Base-by-base conservation (phyloP, 2,888 invertebrate species). In the Macroteleia sp. region DNA sequence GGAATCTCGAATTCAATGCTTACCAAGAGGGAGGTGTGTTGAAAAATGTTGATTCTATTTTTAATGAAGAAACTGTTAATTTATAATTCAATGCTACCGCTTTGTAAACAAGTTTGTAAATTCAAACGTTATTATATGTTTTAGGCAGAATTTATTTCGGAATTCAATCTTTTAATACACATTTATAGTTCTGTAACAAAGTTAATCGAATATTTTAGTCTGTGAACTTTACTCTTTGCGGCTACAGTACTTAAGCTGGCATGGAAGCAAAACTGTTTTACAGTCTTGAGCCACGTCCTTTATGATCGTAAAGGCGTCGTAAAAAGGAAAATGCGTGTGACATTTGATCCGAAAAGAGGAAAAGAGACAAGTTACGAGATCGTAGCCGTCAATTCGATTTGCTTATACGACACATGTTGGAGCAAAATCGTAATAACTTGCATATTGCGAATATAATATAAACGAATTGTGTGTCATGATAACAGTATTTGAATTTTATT, bases 241-340 rank as follows among this genome's bases (percentile, higher is more conserved):
- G n/a, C n/a, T 17, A 34, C 41, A 17, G 14, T 22, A 25, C 50
- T 34, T 19, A 48, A 54, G 28, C 10, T 20, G 12, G 50, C n/a
- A 39, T 17, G 41, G 46, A 61, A 22, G 44, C 44, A 22, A 30
- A 73, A 75, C 71, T 57, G 75, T 75, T 80, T 80, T 77, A 80
- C 50, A 73, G 52, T 78, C 80, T 54, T 78, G 77, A 57, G 64
- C 62, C 71, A 70, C 36, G 74, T 77, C 80, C 76, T 81, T 83
- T 81, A 82, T 77, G 85, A 80, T 82, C 84, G 82, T 85, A 82
- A 82, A 83, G 80, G 71, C 76, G 75, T 83, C 84, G 82, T 86
- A 86, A 87, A 86, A 81, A 79, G 67, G 81, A 78, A 83, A 81
- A 81, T 79, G 83, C 78, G 78, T 57, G 77, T 71, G 84, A 81